phyloP scores from a whole-genome alignment of 2,797 vertebrate genomes.

The Thunnus albacares region DNA sequence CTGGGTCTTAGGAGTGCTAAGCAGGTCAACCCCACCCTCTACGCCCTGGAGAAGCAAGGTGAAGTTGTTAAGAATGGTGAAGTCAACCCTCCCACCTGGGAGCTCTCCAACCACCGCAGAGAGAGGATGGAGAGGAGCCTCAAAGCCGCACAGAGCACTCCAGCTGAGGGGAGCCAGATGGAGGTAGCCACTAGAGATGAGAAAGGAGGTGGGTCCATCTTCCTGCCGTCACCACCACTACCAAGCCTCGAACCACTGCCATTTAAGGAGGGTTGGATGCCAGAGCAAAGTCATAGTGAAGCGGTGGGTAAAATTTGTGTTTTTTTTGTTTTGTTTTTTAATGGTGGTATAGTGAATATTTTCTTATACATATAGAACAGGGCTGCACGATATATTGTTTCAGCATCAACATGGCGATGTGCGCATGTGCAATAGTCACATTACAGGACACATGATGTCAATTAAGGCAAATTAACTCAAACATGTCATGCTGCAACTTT shows the following conservation, averaged over 20 bases:
- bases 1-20: conserved; percentile 87
- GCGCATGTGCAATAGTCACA: too few relatives aligned
- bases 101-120: conserved; percentile 87
- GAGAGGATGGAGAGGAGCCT: conserved; percentile 90
- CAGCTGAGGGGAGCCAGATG: not conserved
- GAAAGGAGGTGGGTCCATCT: conserved; percentile 10
- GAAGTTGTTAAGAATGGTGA: conserved; percentile 84
- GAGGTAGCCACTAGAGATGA: not conserved
- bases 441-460: too few relatives aligned
- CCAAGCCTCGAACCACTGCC: conserved; percentile 47
- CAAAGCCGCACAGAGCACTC: conserved; percentile 72
- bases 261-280: conserved; percentile 34
- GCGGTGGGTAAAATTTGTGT: conserved; percentile 43
- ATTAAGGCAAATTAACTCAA: too few relatives aligned
- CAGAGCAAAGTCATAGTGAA: conserved; percentile 56
- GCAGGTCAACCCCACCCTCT: conserved; percentile 89
- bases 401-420: too few relatives aligned
- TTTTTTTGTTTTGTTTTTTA: not conserved
- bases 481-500: too few relatives aligned
- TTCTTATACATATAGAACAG: not conserved
- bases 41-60: conserved; percentile 90
- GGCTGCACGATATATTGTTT: too few relatives aligned
- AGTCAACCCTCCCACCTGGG: conserved; percentile 85
- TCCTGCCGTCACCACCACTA: conserved; percentile 28
- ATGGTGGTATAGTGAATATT: not conserved